A percentile compares a stretch with the other conserved stretches of the same genome.
phyloP scores from a whole-genome alignment of 1,140 invertebrate genomes.

The Lethrus apterus region DNA sequence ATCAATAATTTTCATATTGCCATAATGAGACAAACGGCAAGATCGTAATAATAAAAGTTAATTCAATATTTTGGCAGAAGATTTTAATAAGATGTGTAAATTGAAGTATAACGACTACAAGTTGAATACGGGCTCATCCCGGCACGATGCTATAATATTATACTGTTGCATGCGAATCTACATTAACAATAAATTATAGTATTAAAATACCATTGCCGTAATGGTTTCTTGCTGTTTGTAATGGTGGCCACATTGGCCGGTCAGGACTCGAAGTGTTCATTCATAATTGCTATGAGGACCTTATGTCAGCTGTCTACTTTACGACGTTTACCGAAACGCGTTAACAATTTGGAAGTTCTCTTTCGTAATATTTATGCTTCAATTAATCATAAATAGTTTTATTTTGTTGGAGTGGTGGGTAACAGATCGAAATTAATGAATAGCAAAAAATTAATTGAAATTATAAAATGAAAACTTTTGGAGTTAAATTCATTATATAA shows the following conservation, averaged over 20 bases:
- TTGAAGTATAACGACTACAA: too few relatives aligned
- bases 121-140: neutral
- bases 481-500: too few relatives aligned
- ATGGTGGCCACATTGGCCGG: conserved; percentile 15
- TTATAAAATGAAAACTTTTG: too few relatives aligned
- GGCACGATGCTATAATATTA: conserved; percentile 21
- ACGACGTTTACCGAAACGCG: conserved; percentile 12
- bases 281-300: conserved; percentile 19
- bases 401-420: too few relatives aligned
- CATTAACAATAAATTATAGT: conserved; percentile 29
- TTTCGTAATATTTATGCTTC: conserved; percentile 8
- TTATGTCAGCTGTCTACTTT: conserved; percentile 7
- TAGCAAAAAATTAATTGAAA: neutral
- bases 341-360: conserved; percentile 2
- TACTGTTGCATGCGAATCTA: conserved; percentile 23
- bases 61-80: conserved; percentile 1
- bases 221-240: conserved; percentile 27
- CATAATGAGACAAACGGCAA: too few relatives aligned
- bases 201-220: conserved; percentile 30
- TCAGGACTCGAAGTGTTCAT: conserved; percentile 16
- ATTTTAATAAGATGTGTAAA: neutral
- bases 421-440: neutral
- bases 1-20: too few relatives aligned
- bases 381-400: conserved; percentile 9
- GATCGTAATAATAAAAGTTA: conserved; percentile 1